Evolutionary conservation across 1,140 invertebrate species (phyloP).

Genomic region (Zeugodacus cucurbitae): DNA sequence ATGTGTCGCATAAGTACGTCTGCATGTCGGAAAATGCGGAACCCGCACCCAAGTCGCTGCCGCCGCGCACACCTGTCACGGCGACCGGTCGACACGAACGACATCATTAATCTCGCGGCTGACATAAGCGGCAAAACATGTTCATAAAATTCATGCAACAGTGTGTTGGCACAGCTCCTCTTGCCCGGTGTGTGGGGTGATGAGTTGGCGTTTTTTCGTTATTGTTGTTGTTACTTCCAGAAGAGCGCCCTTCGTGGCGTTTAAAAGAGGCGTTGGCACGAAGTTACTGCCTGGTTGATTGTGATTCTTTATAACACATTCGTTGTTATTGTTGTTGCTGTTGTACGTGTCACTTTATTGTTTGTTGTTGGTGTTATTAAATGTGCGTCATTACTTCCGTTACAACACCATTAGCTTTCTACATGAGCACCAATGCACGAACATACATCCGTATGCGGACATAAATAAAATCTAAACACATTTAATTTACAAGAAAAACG

Average conservation of each 20-base stretch:
- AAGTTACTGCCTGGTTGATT: background rate
- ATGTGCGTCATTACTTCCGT: conserved; percentile 26
- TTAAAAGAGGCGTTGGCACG: background rate
- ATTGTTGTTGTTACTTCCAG: background rate
- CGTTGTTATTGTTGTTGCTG: background rate
- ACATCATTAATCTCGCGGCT: conserved; percentile 32
- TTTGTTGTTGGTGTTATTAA: background rate
- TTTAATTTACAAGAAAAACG: no score
- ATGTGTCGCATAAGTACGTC: background rate
- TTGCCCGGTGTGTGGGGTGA: background rate
- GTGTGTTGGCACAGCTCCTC: background rate
- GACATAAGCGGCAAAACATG: conserved; percentile 32
- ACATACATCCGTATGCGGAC: background rate
- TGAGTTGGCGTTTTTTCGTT: background rate
- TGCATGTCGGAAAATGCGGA: background rate
- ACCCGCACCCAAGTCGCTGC: background rate
- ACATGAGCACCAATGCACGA: background rate
- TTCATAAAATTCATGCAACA: conserved; percentile 30
- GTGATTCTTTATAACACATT: background rate
- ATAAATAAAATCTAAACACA: background rate
- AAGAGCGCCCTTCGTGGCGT: background rate
- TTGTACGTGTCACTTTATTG: background rate
- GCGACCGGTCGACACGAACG: conserved; percentile 2
- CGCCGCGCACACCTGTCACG: background rate
- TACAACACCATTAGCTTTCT: conserved; percentile 12